Base-by-base conservation (phyloP, 2,888 invertebrate genomes). In the Caenorhabditis zanzibari region DNA sequence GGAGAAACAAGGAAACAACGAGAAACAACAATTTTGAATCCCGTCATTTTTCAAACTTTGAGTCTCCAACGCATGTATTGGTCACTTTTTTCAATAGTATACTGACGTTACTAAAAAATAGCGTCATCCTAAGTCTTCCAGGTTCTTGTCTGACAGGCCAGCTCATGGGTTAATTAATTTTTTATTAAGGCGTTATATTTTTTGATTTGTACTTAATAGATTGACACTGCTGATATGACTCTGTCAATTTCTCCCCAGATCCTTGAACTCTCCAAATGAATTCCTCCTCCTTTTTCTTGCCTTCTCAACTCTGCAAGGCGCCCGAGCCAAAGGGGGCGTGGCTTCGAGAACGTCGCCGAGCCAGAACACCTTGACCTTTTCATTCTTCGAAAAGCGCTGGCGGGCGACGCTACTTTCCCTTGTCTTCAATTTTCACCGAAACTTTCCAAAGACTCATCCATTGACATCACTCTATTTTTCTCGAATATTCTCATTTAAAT, bases 381-480 rank as follows among this genome's bases (percentile, higher is more conserved):
- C 63, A 44, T 28, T 77, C 44, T 54, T 77, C 63, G 26, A 66
- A 58, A 75, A 66, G 66, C 44, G 32, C 75, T 68, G 6, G 38
- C 2, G 10, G 47, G 2, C 52, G 0, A 14, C 22, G 69, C 22
- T 47, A 16, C n/a, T 41, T 35, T 41, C 16, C 58, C 32, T 35
- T 52, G n/a, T 14, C 26, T 63, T 16, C 44, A 7, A 44, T n/a
- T 47, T 12, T 26, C 24, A 32, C 32, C 38, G 0, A 19, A 35
- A 59, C 10, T 61, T 71, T 71, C n/a, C n/a, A 24, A 58, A n/a
- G 7, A 4, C 6, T 28, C 28, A 54, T 68, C 19, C 44, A 59
- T 49, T 73, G 81, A 81, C 81, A 81, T 81, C 81, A 81, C 61
- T 58, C 32, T 79, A 47, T 79, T 79, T 79, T 71, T 58, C 61